Conservation (phyloP, 2,888 invertebrate genomes). For the Elysia crispata region DNA sequence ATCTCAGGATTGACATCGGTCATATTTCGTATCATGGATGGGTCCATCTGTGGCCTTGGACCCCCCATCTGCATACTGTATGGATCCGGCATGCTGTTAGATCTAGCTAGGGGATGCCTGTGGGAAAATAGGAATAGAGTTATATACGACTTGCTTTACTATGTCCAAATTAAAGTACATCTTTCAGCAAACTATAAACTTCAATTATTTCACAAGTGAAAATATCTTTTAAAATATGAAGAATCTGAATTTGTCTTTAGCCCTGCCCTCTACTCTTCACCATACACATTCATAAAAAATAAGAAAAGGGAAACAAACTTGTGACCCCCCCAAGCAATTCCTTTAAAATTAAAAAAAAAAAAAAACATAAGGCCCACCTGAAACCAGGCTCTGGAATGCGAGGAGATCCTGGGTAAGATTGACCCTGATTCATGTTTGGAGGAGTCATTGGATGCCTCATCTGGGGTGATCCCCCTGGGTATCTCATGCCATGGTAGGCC, state of each 20-base stretch:
- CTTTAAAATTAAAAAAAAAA: too few relatives aligned
- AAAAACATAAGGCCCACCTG: conserved; percentile 23
- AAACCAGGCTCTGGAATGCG: conserved; percentile 55
- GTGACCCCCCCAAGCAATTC: too few relatives aligned
- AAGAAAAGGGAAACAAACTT: too few relatives aligned
- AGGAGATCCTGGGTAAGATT: conserved; percentile 57
- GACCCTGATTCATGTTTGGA: conserved; percentile 47
- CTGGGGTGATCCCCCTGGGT: conserved; percentile 39
- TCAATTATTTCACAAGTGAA: too few relatives aligned
- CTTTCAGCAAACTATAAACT: too few relatives aligned
- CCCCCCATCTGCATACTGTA: conserved; percentile 56
- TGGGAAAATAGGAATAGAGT: neutral
- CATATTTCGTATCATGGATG: conserved; percentile 48
- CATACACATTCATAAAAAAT: too few relatives aligned
- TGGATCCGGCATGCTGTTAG: conserved; percentile 58
- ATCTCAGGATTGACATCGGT: conserved; percentile 45
- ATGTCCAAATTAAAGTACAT: too few relatives aligned
- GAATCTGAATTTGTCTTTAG: too few relatives aligned
- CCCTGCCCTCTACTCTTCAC: too few relatives aligned
- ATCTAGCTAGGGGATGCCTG: conserved; percentile 54
- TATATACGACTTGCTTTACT: too few relatives aligned
- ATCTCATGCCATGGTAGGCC: conserved; percentile 43
- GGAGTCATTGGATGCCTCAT: conserved; percentile 49
- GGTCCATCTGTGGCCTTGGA: conserved; percentile 57
- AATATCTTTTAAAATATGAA: too few relatives aligned